Evolutionary conservation across 2,113 vertebrate genomes (phyloP).

Genomic region (Antennarius striatus): DNA sequence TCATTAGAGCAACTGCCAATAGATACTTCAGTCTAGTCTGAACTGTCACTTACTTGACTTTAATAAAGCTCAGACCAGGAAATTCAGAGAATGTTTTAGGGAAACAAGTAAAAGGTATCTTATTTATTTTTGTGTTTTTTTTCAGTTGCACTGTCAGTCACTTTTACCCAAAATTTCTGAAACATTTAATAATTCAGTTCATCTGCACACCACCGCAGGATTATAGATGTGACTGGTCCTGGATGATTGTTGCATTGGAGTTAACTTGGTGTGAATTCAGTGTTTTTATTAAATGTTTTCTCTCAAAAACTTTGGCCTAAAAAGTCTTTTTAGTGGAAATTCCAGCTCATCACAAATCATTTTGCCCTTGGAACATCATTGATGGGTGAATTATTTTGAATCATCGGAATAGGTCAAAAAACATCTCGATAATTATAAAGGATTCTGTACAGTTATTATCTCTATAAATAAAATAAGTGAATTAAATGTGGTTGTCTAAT

Average conservation of each 20-base stretch:
- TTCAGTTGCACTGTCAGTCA: conserved; percentile 46
- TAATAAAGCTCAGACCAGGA: conserved; percentile 1
- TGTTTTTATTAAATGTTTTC: conserved; percentile 25
- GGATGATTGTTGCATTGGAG: conserved; percentile 64
- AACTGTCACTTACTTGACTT: conserved; percentile 13
- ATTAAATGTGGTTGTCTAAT: conserved; percentile 19
- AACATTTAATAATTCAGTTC: conserved; percentile 42
- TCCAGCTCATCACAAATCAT: conserved; percentile 32
- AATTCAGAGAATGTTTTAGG: conserved; percentile 6
- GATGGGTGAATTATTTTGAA: conserved; percentile 30
- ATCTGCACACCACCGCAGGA: conserved; percentile 38
- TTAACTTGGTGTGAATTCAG: conserved; percentile 26
- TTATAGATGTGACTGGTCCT: conserved; percentile 7
- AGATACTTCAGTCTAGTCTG: conserved; percentile 30
- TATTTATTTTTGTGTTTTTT: conserved; percentile 57
- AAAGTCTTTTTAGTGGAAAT: conserved; percentile 14
- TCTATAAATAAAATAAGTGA: conserved; percentile 68
- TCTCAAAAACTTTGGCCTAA: conserved; percentile 25
- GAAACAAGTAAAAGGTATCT: conserved; percentile 6
- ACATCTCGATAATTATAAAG: conserved; percentile 52
- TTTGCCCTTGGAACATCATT: conserved; percentile 44
- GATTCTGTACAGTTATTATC: conserved; percentile 70
- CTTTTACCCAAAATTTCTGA: conserved; percentile 48
- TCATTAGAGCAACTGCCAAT: neutral
- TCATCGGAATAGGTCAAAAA: conserved; percentile 30